Conservation (phyloP, 1,140 invertebrate genomes). For the honey bee (Apis mellifera) region Amel_HAv3.1 CM009933.2:5715501-5716000, state of each 20-base stretch:
- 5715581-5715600: slow-evolving; percentile 58
- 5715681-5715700: background rate
- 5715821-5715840: background rate
- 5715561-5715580: slow-evolving; percentile 47
- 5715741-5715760: too few species aligned
- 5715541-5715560: slow-evolving; percentile 55
- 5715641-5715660: slow-evolving; percentile 5
- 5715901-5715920: background rate
- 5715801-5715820: background rate
- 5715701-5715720: background rate
- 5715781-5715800: too few species aligned
- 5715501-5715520: slow-evolving; percentile 53
- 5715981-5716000: too few species aligned
- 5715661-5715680: background rate
- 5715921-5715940: background rate
- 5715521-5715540: slow-evolving; percentile 35
- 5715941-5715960: background rate
- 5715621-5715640: background rate
- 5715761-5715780: too few species aligned
- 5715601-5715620: slow-evolving; percentile 47
- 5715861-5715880: background rate
- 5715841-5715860: background rate
- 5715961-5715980: background rate
- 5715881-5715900: background rate
- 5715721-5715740: background rate